Evolutionary conservation across 2,888 invertebrate genomes (phyloP).

Genomic region (Periphyllus acericola): DNA sequence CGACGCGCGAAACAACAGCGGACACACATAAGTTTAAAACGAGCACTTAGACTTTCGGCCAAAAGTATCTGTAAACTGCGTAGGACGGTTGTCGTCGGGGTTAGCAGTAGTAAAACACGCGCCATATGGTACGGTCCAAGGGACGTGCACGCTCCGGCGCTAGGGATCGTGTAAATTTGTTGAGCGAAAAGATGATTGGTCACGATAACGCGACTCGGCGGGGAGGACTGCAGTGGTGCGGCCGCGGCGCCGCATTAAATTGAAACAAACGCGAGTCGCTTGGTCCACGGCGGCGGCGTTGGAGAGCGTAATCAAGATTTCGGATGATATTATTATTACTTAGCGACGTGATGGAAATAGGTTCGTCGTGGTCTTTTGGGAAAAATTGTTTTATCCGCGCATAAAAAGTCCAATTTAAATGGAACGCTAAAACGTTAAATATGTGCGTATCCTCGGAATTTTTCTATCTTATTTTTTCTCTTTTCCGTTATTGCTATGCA

Average conservation of each 20-base stretch:
- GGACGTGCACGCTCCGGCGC: no score
- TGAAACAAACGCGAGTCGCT: slow-evolving; percentile 10
- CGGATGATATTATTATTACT: not conserved
- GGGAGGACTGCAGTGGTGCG: no score
- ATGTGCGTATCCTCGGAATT: not conserved
- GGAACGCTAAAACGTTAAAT: not conserved
- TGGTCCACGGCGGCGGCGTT: no score
- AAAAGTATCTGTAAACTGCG: not conserved
- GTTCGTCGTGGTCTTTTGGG: not conserved
- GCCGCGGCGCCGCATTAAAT: not conserved
- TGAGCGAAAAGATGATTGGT: not conserved
- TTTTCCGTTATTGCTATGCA: not conserved
- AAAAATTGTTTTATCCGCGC: not conserved
- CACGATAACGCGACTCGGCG: not conserved
- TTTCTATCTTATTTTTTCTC: not conserved
- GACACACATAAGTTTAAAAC: not conserved
- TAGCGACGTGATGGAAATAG: not conserved
- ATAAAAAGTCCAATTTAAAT: slow-evolving; percentile 16
- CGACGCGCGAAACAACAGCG: no score
- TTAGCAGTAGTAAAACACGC: not conserved
- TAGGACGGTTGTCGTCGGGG: not conserved
- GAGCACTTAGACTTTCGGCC: not conserved
- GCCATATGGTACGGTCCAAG: not conserved
- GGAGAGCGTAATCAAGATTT: slow-evolving; percentile 15
- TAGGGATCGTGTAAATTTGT: not conserved